Base-by-base conservation (phyloP, 2,888 invertebrate genomes). In the Dioctria rufipes region DNA sequence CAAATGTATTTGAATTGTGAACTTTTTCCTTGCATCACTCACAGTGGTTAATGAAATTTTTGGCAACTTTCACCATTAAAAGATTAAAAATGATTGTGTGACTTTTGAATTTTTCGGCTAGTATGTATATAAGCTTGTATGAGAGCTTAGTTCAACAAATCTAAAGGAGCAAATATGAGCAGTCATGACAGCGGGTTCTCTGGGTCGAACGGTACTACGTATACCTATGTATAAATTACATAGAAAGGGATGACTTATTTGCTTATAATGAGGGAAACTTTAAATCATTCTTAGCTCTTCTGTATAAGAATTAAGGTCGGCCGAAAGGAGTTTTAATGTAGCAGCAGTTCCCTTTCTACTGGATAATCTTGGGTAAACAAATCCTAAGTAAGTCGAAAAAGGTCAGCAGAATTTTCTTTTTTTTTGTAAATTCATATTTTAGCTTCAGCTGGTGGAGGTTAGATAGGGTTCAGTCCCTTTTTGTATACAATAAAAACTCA, bases 361-460 rank as follows among this genome's bases (percentile, higher is more conserved):
- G 73, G 73, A 73, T 73, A 73, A 73, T 73, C 43, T 60, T 73
- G 73, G 73, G 58, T 73, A 73, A 73, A 73, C 60, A 73, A 51
- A 73, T 73, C 73, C 73, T 73, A 73, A 73, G 58, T 51, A 73
- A 73, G 73, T 73, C 42, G 39, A 54, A 58, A 73, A 73, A 73
- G 73, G 73, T 73, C 73, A 73, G 58, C 42, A 58, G 39, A 73
- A 60, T 73, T 73, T 40, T 58, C 46, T 49, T 66, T 66, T 66
- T 43, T 73, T 42, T 6, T 5, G 39, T 43, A 49, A 54, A 73
- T 73, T 73, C 73, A 73, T 60, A 58, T 58, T 42, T 39, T 42
- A 11, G 9, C 37, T 39, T 5, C 69, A 5, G 69, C n/a, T 69
- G 51, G 51, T n/a, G 54, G 11, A 54, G 54, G 11, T n/a, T 11